phyloP scores from a whole-genome alignment of 1,140 invertebrate genomes.

The Adelges cooleyi region DNA sequence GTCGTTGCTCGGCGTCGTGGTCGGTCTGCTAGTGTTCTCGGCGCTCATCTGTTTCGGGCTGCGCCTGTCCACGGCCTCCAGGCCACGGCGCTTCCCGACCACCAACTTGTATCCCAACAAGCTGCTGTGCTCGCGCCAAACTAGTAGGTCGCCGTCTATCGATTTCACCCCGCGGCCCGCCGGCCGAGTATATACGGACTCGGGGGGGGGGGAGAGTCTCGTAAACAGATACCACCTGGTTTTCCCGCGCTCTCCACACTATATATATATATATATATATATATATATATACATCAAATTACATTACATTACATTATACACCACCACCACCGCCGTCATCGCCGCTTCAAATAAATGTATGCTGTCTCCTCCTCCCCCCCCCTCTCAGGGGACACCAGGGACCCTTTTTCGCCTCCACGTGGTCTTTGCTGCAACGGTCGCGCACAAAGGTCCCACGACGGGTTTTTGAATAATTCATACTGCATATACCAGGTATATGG shows the following conservation, averaged over 20 bases:
- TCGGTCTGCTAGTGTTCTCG: constrained; percentile 68
- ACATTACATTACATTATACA: too few relatives aligned
- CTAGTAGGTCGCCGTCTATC: constrained; percentile 43
- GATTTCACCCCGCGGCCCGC: neutral
- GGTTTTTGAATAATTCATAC: too few relatives aligned
- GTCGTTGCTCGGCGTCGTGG: constrained; percentile 64
- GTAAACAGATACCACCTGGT: neutral
- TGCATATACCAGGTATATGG: too few relatives aligned
- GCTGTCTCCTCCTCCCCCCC: too few relatives aligned
- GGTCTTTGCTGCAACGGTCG: too few relatives aligned
- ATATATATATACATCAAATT: too few relatives aligned
- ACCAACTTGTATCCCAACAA: constrained; percentile 64
- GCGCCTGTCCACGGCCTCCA: constrained; percentile 58
- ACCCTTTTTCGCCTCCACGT: too few relatives aligned
- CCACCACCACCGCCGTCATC: too few relatives aligned
- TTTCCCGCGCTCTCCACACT: constrained; percentile 17
- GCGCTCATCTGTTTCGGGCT: constrained; percentile 74
- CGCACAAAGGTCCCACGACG: too few relatives aligned
- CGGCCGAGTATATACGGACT: neutral
- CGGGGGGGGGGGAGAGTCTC: neutral
- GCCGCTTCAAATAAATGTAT: too few relatives aligned
- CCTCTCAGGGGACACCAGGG: too few relatives aligned
- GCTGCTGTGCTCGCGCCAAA: constrained; percentile 66
- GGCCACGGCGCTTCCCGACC: constrained; percentile 65
- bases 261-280: too few relatives aligned